Percentiles rank a stretch among this genome's conserved stretches.
Conservation (phyloP, 1,140 invertebrate species). For the Atta cephalotes region DNA sequence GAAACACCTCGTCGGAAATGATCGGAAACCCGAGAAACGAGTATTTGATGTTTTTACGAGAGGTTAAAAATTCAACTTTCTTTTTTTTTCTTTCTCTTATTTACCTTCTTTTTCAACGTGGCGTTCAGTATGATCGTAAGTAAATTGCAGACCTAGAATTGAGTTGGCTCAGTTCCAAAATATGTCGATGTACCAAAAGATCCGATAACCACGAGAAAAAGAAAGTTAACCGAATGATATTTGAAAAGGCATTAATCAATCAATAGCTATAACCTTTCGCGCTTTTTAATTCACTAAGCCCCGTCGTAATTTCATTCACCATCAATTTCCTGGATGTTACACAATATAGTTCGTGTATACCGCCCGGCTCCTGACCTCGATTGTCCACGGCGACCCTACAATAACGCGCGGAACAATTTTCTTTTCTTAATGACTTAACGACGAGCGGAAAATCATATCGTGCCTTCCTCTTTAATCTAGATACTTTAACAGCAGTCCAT, state of each 20-base stretch:
- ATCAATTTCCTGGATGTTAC: slow-evolving; percentile 13
- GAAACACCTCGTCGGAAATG: neutral
- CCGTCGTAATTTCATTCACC: slow-evolving; percentile 39
- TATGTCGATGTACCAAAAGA: neutral
- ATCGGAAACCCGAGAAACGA: neutral
- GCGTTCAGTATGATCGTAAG: neutral
- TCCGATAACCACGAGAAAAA: neutral
- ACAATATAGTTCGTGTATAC: neutral
- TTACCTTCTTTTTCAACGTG: neutral
- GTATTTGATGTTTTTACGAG: neutral
- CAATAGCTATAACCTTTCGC: neutral
- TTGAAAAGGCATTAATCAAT: slow-evolving; percentile 3
- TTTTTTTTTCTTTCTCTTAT: neutral
- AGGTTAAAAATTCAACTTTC: slow-evolving; percentile 1
- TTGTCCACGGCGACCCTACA: slow-evolving; percentile 32
- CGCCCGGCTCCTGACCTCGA: slow-evolving; percentile 36
- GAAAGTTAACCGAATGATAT: neutral
- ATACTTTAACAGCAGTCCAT: slow-evolving; percentile 71
- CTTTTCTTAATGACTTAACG: slow-evolving; percentile 57
- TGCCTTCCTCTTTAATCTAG: slow-evolving; percentile 70
- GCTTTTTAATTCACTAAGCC: slow-evolving; percentile 18
- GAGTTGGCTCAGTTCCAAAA: slow-evolving; percentile 28
- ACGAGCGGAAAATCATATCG: slow-evolving; percentile 18
- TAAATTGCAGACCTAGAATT: neutral
- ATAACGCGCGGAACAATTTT: slow-evolving; percentile 65